phyloP scores from a whole-genome alignment of 2,888 invertebrate genomes.

The Byasa hedistus region DNA sequence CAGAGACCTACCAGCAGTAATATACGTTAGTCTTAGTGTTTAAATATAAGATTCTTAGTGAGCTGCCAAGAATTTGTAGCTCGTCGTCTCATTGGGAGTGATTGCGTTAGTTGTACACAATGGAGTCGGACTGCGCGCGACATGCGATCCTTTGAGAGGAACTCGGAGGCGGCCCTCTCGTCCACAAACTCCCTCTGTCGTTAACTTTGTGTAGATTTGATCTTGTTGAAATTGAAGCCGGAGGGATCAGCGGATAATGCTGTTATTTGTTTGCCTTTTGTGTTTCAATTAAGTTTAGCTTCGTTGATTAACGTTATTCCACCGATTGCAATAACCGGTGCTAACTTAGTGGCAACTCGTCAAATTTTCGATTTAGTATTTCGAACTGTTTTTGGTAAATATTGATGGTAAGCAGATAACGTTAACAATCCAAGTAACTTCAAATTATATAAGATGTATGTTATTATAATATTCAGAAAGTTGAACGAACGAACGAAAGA shows the following conservation, averaged over 20 bases:
- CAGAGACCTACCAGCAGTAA: no score
- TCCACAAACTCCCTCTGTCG: conserved; percentile 8
- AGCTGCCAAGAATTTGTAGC: no score
- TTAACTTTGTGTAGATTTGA: conserved; percentile 15
- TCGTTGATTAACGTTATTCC: not conserved
- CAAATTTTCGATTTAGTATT: no score
- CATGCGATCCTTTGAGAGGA: conserved; percentile 14
- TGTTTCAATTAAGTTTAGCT: not conserved
- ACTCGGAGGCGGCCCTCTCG: not conserved
- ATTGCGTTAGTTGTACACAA: conserved; percentile 2
- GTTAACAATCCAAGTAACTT: no score
- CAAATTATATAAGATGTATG: no score
- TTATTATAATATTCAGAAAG: no score
- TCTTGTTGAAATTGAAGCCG: conserved; percentile 13
- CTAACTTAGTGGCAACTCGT: no score
- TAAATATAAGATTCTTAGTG: no score
- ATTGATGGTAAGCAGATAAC: no score
- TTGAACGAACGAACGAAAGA: no score
- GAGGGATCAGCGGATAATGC: conserved; percentile 2
- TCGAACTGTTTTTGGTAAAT: no score
- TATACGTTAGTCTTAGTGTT: no score
- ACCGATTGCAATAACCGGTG: not conserved
- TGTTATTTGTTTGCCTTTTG: conserved; percentile 7
- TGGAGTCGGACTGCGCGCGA: not conserved
- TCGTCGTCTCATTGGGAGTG: not conserved